Evolutionary conservation across 2,113 vertebrate genomes (phyloP).

Genomic region (Lamprologus tigripictilis): DNA sequence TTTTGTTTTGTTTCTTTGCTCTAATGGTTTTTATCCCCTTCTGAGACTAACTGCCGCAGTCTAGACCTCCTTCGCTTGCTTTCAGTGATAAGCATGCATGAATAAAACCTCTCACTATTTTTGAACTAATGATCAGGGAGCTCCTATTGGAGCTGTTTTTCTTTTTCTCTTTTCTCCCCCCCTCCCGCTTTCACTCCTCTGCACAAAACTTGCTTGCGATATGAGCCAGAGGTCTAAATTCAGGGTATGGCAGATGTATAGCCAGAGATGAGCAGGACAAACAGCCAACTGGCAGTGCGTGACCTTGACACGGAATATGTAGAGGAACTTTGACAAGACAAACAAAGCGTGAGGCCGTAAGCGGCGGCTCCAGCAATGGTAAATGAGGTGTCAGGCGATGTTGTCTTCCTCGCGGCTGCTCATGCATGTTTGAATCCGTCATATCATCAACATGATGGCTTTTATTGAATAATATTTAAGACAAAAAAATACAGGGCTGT

Average conservation of each 20-base stretch:
- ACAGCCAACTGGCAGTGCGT: constrained; percentile 36
- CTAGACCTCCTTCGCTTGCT: constrained; percentile 13
- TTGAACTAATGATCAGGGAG: constrained; percentile 38
- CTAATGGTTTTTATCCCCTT: constrained; percentile 27
- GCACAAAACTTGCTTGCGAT: constrained; percentile 24
- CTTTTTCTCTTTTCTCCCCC: not conserved
- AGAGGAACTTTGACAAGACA: constrained; percentile 60
- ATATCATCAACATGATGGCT: constrained; percentile 41
- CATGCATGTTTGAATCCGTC: constrained; percentile 42
- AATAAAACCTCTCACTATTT: constrained; percentile 31
- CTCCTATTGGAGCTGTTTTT: not conserved
- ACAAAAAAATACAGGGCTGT: not conserved
- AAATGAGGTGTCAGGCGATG: constrained; percentile 53
- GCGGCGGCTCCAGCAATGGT: constrained; percentile 20
- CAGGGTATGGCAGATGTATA: constrained; percentile 5
- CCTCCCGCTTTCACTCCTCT: not conserved
- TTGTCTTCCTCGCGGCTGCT: constrained; percentile 51
- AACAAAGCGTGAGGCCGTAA: constrained; percentile 52
- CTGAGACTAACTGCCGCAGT: constrained; percentile 21
- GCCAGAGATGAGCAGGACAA: constrained; percentile 27
- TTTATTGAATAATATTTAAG: constrained; percentile 50
- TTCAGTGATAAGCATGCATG: constrained; percentile 29
- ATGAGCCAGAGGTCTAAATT: constrained; percentile 2
- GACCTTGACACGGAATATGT: constrained; percentile 54
- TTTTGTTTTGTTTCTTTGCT: constrained; percentile 32